phyloP scores from a whole-genome alignment of 2,888 invertebrate species.

The Drosophila quasianomalipes region DNA sequence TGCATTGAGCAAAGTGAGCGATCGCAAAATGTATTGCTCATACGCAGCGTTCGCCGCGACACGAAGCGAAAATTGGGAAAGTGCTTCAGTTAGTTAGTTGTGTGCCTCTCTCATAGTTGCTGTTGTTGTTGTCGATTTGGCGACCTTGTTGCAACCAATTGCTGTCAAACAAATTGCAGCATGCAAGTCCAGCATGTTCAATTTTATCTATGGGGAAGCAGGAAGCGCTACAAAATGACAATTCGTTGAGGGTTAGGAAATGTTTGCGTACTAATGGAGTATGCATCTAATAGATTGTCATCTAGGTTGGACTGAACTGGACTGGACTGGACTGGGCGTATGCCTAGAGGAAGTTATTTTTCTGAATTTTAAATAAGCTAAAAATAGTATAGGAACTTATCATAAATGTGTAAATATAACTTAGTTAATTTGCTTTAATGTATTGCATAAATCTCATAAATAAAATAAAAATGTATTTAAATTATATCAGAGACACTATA shows the following conservation, averaged over 20 bases:
- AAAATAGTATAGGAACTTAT: conserved; percentile 8
- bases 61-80: conserved; percentile 66
- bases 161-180: conserved; percentile 58
- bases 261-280: conserved; percentile 26
- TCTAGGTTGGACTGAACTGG: neutral
- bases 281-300: conserved; percentile 3
- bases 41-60: conserved; percentile 52
- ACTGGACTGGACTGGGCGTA: neutral
- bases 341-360: conserved; percentile 24
- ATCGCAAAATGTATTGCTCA: conserved; percentile 63
- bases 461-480: neutral
- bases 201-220: conserved; percentile 73
- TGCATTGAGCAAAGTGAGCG: conserved; percentile 54
- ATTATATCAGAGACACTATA: neutral
- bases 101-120: conserved; percentile 13
- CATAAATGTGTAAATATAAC: neutral
- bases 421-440: neutral
- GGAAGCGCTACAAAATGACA: conserved; percentile 66
- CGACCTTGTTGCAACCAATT: conserved; percentile 63
- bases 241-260: conserved; percentile 55
- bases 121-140: conserved; percentile 35
- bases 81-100: conserved; percentile 48
- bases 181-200: conserved; percentile 41
- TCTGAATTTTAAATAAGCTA: conserved; percentile 1
- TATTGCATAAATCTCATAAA: neutral